Percentiles rank a stretch among this genome's conserved stretches.
These are phyloP conservation scores for Spinibarbus caldwelli DNA, from an alignment of 2,797 vertebrate species.

Conservation along the genomic window DNA sequence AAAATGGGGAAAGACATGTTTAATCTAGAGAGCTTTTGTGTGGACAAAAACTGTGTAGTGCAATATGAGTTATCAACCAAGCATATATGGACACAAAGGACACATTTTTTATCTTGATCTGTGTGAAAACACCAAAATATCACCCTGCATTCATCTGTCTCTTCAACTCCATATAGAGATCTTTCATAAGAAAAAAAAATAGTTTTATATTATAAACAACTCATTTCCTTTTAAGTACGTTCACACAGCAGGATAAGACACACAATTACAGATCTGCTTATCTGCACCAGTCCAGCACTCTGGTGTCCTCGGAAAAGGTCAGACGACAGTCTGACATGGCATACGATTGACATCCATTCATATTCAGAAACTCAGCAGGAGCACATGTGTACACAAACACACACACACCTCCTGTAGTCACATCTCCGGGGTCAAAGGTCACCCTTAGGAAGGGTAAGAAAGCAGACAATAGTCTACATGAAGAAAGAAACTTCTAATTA, in stretches of 20 bases:
- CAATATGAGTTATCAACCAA: neutral
- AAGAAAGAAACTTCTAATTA: neutral
- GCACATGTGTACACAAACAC: neutral
- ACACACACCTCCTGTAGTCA: constrained; percentile 3
- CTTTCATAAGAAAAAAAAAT: neutral
- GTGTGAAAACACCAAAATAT: constrained; percentile 6
- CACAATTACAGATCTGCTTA: constrained; percentile 32
- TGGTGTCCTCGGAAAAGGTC: constrained; percentile 47
- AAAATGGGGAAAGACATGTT: neutral
- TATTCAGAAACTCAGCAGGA: constrained; percentile 26
- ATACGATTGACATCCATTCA: constrained; percentile 16
- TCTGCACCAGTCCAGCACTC: constrained; percentile 17
- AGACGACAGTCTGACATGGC: neutral
- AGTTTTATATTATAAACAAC: neutral
- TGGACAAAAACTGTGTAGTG: neutral
- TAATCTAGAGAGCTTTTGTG: neutral
- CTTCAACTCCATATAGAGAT: neutral
- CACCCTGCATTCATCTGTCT: neutral
- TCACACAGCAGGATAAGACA: constrained; percentile 8
- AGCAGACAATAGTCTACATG: neutral
- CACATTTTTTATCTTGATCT: neutral
- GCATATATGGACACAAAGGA: neutral
- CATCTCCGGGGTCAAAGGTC: neutral
- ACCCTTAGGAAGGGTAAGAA: neutral
- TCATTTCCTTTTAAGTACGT: constrained; percentile 4